phyloP scores from a whole-genome alignment of 2,888 invertebrate species.

The Fabriciana adippe region DNA sequence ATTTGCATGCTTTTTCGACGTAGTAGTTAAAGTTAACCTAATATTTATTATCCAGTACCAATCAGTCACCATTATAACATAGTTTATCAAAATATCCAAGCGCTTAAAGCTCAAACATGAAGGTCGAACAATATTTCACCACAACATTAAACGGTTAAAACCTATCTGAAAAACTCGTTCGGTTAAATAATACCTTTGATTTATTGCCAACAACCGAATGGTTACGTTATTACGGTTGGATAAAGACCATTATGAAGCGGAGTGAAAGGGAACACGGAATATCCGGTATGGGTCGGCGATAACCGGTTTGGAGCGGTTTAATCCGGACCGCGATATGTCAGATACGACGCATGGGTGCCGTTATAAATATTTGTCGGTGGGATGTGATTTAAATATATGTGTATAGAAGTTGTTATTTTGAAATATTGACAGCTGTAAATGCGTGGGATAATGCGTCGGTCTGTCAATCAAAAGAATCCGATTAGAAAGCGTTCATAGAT shows the following conservation, averaged over 20 bases:
- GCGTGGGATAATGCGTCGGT: too few relatives aligned
- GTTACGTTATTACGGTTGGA: conserved; percentile 15
- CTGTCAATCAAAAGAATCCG: too few relatives aligned
- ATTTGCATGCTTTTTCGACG: too few relatives aligned
- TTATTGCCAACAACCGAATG: conserved; percentile 20
- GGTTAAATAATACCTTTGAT: conserved; percentile 16
- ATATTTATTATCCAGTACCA: too few relatives aligned
- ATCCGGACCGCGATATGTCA: conserved; percentile 49
- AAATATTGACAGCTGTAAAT: too few relatives aligned
- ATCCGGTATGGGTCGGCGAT: conserved; percentile 46
- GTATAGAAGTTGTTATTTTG: too few relatives aligned
- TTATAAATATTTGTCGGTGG: conserved; percentile 13
- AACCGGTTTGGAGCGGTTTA: conserved; percentile 51
- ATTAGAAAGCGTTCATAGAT: too few relatives aligned
- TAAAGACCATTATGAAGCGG: conserved; percentile 25
- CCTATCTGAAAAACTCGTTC: neutral
- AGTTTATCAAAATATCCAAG: neutral
- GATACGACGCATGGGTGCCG: conserved; percentile 40
- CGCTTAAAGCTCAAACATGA: neutral
- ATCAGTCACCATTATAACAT: too few relatives aligned
- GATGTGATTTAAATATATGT: conserved; percentile 6
- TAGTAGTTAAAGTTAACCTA: too few relatives aligned
- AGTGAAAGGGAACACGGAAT: conserved; percentile 29
- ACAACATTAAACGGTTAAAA: conserved; percentile 6
- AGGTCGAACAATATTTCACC: neutral